Evolutionary conservation across 2,888 invertebrate species (phyloP).

Genomic region (Agonopterix arenella): DNA sequence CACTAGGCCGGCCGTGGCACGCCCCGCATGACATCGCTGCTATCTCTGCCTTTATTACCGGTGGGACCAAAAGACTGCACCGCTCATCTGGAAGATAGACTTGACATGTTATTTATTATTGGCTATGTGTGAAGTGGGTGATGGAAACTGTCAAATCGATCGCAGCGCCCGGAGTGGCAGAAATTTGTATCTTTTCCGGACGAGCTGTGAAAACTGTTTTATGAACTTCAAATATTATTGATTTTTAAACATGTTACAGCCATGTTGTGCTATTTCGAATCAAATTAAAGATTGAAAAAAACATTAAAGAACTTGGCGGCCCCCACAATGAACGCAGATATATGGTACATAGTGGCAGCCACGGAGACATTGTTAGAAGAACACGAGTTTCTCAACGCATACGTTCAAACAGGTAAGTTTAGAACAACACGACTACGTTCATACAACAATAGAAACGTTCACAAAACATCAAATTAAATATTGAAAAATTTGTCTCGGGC

Average conservation of each 20-base stretch:
- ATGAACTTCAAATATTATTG: too few relatives aligned
- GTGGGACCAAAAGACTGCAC: constrained; percentile 28
- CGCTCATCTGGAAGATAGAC: constrained; percentile 29
- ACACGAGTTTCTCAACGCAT: constrained; percentile 20
- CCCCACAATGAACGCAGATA: neutral
- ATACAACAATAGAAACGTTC: constrained; percentile 15
- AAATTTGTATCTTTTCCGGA: too few relatives aligned
- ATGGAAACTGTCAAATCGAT: too few relatives aligned
- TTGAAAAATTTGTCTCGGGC: too few relatives aligned
- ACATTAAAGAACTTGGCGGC: neutral
- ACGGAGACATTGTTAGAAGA: constrained; percentile 24
- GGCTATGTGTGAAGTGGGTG: too few relatives aligned
- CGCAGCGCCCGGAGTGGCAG: too few relatives aligned
- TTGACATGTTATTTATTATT: too few relatives aligned
- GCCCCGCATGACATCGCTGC: constrained; percentile 23
- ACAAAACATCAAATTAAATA: too few relatives aligned
- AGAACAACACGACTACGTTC: neutral
- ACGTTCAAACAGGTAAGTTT: constrained; percentile 23
- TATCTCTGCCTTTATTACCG: constrained; percentile 15
- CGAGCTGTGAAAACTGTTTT: too few relatives aligned
- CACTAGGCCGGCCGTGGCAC: constrained; percentile 18
- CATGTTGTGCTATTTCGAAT: too few relatives aligned
- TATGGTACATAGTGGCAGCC: constrained; percentile 30
- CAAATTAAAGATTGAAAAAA: too few relatives aligned
- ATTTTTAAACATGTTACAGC: too few relatives aligned